A percentile compares a stretch with the other conserved stretches of the same genome.
These are phyloP conservation scores for Hermetia illucens DNA, from an alignment of 1,140 invertebrate species.

Conservation along the genomic window DNA sequence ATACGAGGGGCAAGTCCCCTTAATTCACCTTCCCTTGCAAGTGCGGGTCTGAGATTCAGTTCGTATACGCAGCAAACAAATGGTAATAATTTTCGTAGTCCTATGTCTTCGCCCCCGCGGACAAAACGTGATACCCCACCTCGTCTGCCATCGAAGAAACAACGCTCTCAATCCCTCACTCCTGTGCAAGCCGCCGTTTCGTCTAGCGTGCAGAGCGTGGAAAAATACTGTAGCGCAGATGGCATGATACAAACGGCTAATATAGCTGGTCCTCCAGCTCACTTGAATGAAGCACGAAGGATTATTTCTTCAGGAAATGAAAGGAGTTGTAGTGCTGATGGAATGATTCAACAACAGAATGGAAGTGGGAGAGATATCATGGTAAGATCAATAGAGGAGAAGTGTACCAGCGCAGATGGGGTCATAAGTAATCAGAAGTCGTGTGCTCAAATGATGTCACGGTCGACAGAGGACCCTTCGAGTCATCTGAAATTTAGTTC, in stretches of 20 bases:
- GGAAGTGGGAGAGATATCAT: slow-evolving; percentile 12
- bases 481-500: slow-evolving; percentile 36
- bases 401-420: slow-evolving; percentile 14
- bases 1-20: slow-evolving; percentile 21
- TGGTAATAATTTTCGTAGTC: slow-evolving; percentile 15
- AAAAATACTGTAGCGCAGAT: slow-evolving; percentile 36
- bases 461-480: slow-evolving; percentile 18
- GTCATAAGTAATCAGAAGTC: slow-evolving; percentile 5
- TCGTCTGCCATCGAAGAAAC: slow-evolving; percentile 49
- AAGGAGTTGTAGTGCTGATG: slow-evolving; percentile 45
- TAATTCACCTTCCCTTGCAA: slow-evolving; percentile 18
- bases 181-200: slow-evolving; percentile 34
- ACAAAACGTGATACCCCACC: slow-evolving; percentile 41
- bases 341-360: slow-evolving; percentile 34
- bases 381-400: slow-evolving; percentile 25
- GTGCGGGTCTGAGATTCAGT: slow-evolving; percentile 17
- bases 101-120: slow-evolving; percentile 36
- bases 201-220: slow-evolving; percentile 2
- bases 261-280: neutral
- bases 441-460: slow-evolving; percentile 23
- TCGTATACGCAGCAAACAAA: slow-evolving; percentile 6
- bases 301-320: slow-evolving; percentile 30
- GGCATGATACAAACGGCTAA: slow-evolving; percentile 28
- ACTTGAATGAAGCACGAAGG: slow-evolving; percentile 16
- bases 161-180: slow-evolving; percentile 50